Percentiles rank a stretch among this genome's conserved stretches.
phyloP scores from a whole-genome alignment of 2,888 invertebrate species.

The Torymus tubicola region DNA sequence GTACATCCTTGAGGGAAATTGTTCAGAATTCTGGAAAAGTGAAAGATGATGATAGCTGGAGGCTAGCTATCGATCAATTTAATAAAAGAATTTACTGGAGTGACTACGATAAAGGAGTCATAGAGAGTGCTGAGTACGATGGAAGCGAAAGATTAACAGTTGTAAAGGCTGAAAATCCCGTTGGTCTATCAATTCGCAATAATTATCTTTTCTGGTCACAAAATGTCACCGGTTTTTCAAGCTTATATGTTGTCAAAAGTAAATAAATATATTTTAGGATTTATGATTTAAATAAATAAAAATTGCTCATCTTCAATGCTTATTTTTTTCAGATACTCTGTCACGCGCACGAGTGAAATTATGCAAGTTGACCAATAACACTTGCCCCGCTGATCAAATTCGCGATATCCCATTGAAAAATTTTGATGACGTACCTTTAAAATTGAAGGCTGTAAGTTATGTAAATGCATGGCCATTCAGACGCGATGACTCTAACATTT shows the following conservation, averaged over 20 bases:
- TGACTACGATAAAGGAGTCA: constrained; percentile 1
- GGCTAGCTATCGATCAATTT: background rate
- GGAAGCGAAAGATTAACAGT: background rate
- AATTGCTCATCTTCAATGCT: background rate
- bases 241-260: too few relatives aligned
- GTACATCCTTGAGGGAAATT: background rate
- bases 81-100: constrained; percentile 16
- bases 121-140: constrained; percentile 15
- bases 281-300: too few relatives aligned
- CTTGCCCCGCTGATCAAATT: background rate
- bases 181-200: background rate
- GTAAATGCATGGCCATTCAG: background rate
- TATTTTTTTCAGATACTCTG: background rate
- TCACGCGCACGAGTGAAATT: background rate
- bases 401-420: background rate
- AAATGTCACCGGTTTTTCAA: background rate
- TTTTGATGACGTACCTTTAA: background rate
- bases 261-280: too few relatives aligned
- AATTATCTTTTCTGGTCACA: constrained; percentile 3
- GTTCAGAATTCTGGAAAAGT: constrained; percentile 13
- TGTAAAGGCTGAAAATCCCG: background rate
- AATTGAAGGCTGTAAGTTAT: background rate
- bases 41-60: background rate
- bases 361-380: background rate
- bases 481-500: background rate